Evolutionary conservation across 2,888 invertebrate species (phyloP), one percentile per base, ranked within the genome.

Genomic region (Copidosoma aretas): DNA sequence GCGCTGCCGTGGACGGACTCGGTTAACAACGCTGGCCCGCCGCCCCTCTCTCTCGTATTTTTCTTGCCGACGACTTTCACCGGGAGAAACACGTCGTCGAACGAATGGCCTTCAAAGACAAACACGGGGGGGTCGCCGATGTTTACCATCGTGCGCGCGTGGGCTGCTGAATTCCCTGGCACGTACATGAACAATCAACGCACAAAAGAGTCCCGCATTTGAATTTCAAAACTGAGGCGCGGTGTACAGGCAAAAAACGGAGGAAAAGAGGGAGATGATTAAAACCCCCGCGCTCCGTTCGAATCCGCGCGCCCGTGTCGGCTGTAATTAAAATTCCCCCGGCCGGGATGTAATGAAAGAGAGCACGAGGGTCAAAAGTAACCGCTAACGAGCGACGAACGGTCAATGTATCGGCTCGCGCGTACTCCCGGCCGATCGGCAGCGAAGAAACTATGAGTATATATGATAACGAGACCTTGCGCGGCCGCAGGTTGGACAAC

Each of bases 401-500:
- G 12, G 43, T 8, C 43, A 46, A 46, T n/a, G n/a, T n/a, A n/a
- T 46, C 12, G 12, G 43, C 43, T 46, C 15, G 43, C 17, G 17
- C 32, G 32, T 8, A 8, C 32, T 3, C 32, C 32, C 32, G 8
- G 32, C 3, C 4, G 32, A 3, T 32, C 8, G 32, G 3, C 32
- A 32, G 8, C 32, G 43, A n/a, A n/a, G n/a, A n/a, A 3, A 32
- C 32, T 32, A 32, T 32, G 8, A 8, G 8, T 8, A 32, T 32
- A 32, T 32, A 32, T 32, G 8, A 5, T 32, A 32, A 5, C 32
- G 32, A 32, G n/a, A n/a, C n/a, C n/a, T n/a, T n/a, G n/a, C n/a
- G n/a, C n/a, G n/a, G n/a, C n/a, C n/a, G n/a, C 10, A 71, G 71
- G 22, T 25, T 96, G 74, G 91, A 93, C 82, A 89, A 91, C 79